A percentile compares a stretch with the other conserved stretches of the same genome.
These are phyloP conservation scores for Magallana gigas DNA, from an alignment of 1,140 invertebrate genomes.

Conservation along the genomic window DNA sequence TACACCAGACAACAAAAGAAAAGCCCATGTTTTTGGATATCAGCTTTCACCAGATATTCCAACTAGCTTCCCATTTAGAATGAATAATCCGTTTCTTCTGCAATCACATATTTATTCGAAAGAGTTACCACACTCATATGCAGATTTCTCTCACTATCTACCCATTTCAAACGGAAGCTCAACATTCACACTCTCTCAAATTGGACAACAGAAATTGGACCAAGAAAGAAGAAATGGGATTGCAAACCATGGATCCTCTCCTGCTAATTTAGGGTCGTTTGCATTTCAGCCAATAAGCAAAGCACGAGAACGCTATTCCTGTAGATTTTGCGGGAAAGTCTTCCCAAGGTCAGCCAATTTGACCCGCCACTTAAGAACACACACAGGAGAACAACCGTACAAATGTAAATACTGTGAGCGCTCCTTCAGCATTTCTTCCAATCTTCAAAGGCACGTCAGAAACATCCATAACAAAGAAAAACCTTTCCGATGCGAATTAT, in stretches of 20 bases:
- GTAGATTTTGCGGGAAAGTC: conserved; percentile 92
- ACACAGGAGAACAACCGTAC: conserved; percentile 97
- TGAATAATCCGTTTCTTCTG: conserved; percentile 5
- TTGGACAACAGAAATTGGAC: background rate
- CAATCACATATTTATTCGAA: background rate
- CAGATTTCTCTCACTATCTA: background rate
- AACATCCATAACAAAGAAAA: conserved; percentile 98
- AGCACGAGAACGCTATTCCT: conserved; percentile 94
- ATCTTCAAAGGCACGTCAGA: conserved; percentile 98
- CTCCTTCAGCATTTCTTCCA: conserved; percentile 98
- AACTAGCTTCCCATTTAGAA: background rate
- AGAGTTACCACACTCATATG: background rate
- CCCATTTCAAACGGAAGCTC: background rate
- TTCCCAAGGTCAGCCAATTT: conserved; percentile 98
- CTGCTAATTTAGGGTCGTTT: background rate
- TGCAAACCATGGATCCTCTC: background rate
- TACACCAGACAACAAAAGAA: conserved; percentile 76
- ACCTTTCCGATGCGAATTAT: conserved; percentile 86
- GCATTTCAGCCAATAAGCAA: conserved; percentile 65
- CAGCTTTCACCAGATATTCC: background rate
- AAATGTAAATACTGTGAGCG: conserved; percentile 98
- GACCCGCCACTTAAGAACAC: conserved; percentile 95
- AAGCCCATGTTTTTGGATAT: conserved; percentile 16
- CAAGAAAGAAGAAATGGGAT: background rate
- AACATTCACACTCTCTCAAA: background rate